Percentiles rank a stretch among this genome's conserved stretches.
phyloP scores from a whole-genome alignment of 2,113 vertebrate genomes.

The Lampris megalopsis region DNA sequence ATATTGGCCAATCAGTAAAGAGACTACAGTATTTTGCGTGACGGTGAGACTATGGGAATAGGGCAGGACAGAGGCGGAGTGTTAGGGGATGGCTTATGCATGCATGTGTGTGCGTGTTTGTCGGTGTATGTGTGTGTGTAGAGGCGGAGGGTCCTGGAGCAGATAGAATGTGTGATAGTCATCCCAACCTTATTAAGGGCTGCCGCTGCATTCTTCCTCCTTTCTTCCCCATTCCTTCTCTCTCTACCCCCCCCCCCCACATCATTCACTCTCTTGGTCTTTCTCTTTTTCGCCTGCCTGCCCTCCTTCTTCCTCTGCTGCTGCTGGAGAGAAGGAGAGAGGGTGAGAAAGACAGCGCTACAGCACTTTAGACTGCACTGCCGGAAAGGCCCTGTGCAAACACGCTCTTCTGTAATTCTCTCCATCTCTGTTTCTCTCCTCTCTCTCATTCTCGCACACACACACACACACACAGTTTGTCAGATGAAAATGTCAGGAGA shows the following conservation, averaged over 20 bases:
- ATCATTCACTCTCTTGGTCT: conserved; percentile 13
- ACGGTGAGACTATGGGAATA: conserved; percentile 63
- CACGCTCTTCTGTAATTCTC: conserved; percentile 49
- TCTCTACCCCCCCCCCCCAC: conserved; percentile 12
- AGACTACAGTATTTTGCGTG: conserved; percentile 69
- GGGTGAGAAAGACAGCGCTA: neutral
- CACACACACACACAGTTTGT: conserved; percentile 44
- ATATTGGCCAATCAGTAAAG: conserved; percentile 62
- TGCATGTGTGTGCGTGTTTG: conserved; percentile 32
- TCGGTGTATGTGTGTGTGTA: conserved; percentile 45
- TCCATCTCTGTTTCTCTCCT: conserved; percentile 27
- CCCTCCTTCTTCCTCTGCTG: conserved; percentile 57
- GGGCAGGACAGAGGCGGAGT: conserved; percentile 48
- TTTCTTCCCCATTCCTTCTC: conserved; percentile 23
- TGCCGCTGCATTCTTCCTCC: conserved; percentile 62
- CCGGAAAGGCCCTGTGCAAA: conserved; percentile 57
- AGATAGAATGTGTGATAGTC: conserved; percentile 74
- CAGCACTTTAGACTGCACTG: conserved; percentile 54
- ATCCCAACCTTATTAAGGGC: conserved; percentile 82
- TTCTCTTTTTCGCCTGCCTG: conserved; percentile 27
- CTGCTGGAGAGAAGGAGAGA: conserved; percentile 47
- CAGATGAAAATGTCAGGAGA: conserved; percentile 85
- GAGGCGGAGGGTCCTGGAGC: conserved; percentile 10
- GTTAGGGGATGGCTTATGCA: conserved; percentile 19
- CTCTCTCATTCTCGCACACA: conserved; percentile 12